These are phyloP conservation scores for Drosophila suzukii DNA, from an alignment of 1,140 invertebrate species.

Conservation along the genomic window DNA sequence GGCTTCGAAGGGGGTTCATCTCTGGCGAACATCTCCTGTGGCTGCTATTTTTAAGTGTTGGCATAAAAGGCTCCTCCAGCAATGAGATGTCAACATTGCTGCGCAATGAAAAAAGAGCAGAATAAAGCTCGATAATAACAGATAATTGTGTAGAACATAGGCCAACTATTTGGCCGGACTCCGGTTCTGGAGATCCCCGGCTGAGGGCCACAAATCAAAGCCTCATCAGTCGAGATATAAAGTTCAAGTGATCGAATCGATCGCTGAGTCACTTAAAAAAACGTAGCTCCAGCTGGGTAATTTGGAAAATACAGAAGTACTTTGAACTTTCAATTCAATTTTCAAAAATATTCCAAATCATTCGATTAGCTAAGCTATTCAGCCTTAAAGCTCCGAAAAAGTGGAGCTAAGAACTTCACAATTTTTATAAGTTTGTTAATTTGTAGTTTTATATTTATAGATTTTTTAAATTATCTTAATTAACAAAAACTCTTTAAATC, in stretches of 20 bases:
- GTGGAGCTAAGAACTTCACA: too few relatives aligned
- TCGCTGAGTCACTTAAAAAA: slow-evolving; percentile 18
- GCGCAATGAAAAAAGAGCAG: slow-evolving; percentile 36
- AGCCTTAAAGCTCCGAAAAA: too few relatives aligned
- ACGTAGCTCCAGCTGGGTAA: not conserved
- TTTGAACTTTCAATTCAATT: too few relatives aligned
- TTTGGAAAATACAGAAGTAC: not conserved
- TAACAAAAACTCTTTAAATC: too few relatives aligned
- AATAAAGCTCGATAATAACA: slow-evolving; percentile 78
- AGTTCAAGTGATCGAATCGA: slow-evolving; percentile 73
- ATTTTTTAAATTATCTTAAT: too few relatives aligned
- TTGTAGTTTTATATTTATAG: not conserved
- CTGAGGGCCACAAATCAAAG: slow-evolving; percentile 72
- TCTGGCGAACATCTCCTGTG: slow-evolving; percentile 52
- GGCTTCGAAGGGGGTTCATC: slow-evolving; percentile 32
- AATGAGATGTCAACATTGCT: slow-evolving; percentile 78
- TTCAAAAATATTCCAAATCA: too few relatives aligned
- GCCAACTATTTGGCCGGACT: slow-evolving; percentile 73
- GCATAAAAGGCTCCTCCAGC: slow-evolving; percentile 65
- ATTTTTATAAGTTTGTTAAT: not conserved
- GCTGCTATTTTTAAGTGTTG: slow-evolving; percentile 77
- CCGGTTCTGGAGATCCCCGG: slow-evolving; percentile 26
- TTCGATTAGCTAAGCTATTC: too few relatives aligned
- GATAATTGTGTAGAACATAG: slow-evolving; percentile 84
- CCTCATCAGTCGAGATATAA: slow-evolving; percentile 75